Conservation (phyloP, 2,888 invertebrate species). For the Drosophila neotestacea region DNA sequence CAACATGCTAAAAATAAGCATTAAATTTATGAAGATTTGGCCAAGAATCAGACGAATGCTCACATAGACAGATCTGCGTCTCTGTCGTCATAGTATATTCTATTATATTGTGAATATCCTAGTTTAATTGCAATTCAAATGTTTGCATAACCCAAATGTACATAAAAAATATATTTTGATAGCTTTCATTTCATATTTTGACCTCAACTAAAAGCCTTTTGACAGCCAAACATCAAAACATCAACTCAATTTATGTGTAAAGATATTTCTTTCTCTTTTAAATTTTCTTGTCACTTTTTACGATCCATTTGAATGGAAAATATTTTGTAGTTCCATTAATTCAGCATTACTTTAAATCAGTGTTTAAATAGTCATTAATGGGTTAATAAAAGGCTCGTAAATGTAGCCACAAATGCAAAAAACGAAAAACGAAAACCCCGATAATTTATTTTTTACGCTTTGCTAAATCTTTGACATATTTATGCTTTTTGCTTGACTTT, state of each 20-base stretch:
- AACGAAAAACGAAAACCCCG: background rate
- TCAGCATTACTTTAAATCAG: slow-evolving; percentile 46
- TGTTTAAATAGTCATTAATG: slow-evolving; percentile 56
- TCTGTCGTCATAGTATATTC: slow-evolving; percentile 11
- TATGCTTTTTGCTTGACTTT: slow-evolving; percentile 51
- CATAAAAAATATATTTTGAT: slow-evolving; percentile 11
- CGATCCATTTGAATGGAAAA: slow-evolving; percentile 29
- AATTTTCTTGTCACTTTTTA: slow-evolving; percentile 34
- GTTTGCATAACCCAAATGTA: slow-evolving; percentile 17
- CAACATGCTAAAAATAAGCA: slow-evolving; percentile 67
- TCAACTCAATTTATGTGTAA: slow-evolving; percentile 32
- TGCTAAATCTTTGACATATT: slow-evolving; percentile 50
- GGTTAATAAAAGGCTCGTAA: slow-evolving; percentile 59
- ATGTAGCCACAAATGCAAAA: slow-evolving; percentile 2
- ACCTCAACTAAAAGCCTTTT: slow-evolving; percentile 68
- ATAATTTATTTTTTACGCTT: slow-evolving; percentile 18
- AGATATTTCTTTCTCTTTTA: slow-evolving; percentile 2
- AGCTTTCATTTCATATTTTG: slow-evolving; percentile 12
- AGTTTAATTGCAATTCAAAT: slow-evolving; percentile 36
- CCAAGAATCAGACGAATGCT: slow-evolving; percentile 15
- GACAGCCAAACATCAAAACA: slow-evolving; percentile 67
- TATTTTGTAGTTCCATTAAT: slow-evolving; percentile 43
- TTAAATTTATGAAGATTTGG: slow-evolving; percentile 61
- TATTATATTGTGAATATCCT: background rate
- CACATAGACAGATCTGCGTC: slow-evolving; percentile 1